These are phyloP conservation scores for Stenchaetothrips biformis DNA, from an alignment of 2,888 invertebrate genomes.

Conservation along the genomic window DNA sequence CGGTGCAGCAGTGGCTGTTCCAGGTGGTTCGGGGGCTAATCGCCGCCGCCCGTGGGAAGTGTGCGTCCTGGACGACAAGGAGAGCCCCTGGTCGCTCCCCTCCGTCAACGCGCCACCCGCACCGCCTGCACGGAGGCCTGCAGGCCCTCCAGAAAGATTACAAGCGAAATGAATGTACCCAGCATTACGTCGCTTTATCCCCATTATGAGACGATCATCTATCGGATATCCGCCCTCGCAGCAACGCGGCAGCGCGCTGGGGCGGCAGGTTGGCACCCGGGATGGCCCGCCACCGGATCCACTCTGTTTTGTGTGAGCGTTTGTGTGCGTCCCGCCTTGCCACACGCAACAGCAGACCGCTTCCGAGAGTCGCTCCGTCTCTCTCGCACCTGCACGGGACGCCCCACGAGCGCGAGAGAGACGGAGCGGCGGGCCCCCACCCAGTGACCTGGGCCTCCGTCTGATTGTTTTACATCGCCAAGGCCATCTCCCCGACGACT, in stretches of 20 bases:
- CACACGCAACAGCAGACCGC: neutral
- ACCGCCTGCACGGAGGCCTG: neutral
- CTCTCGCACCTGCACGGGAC: no score
- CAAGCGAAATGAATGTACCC: neutral
- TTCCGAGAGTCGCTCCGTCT: no score
- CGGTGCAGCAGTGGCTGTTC: no score
- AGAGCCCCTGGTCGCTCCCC: slow-evolving; percentile 33
- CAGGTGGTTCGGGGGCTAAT: no score
- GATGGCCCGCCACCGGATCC: neutral
- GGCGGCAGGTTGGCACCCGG: no score
- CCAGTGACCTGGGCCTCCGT: slow-evolving; percentile 30
- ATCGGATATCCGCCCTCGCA: slow-evolving; percentile 17
- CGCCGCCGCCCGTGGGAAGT: no score
- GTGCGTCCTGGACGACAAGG: slow-evolving; percentile 34
- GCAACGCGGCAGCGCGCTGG: neutral
- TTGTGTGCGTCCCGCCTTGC: neutral
- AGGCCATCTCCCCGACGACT: neutral
- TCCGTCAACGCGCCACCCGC: neutral
- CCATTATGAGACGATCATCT: slow-evolving; percentile 5
- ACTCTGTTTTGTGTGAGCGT: neutral
- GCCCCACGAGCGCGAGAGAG: no score
- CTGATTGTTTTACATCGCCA: slow-evolving; percentile 17
- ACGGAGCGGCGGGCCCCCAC: slow-evolving; percentile 24
- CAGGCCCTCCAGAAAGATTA: neutral
- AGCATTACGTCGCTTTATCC: neutral